phyloP scores from a whole-genome alignment of 2,888 invertebrate species.

The Ischnura elegans region DNA sequence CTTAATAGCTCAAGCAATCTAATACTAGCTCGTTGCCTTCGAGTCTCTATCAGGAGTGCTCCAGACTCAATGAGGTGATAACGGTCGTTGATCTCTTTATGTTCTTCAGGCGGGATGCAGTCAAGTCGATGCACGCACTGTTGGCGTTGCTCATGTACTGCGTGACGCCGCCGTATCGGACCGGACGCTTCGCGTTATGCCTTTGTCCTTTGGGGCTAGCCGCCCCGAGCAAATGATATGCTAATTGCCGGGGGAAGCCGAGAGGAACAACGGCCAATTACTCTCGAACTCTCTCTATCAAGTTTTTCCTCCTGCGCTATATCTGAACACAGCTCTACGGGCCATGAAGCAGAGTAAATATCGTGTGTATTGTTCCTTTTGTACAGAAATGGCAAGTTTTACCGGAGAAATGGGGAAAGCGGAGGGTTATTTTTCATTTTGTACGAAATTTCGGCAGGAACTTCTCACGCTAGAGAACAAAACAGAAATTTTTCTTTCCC shows the following conservation, averaged over 20 bases:
- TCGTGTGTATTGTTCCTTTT: background rate
- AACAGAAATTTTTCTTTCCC: background rate
- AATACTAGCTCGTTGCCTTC: no score
- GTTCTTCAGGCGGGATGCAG: background rate
- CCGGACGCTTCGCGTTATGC: constrained; percentile 7
- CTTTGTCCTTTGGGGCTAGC: background rate
- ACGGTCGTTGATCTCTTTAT: background rate
- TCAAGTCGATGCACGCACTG: background rate
- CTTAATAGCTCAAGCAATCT: no score
- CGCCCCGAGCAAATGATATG: constrained; percentile 10
- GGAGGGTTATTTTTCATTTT: background rate
- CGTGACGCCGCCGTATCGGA: constrained; percentile 9
- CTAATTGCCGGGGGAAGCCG: background rate
- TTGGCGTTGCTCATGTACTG: background rate
- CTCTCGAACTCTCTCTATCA: background rate
- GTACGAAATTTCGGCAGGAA: background rate
- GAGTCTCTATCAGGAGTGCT: background rate
- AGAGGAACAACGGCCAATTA: constrained; percentile 39
- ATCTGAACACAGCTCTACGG: background rate
- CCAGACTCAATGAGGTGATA: background rate
- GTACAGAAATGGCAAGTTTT: background rate
- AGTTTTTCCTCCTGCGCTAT: background rate
- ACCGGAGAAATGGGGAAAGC: background rate
- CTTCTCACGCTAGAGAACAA: background rate
- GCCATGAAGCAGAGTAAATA: background rate